phyloP scores from a whole-genome alignment of 2,113 vertebrate genomes.

The Hippocampus mohnikei region DNA sequence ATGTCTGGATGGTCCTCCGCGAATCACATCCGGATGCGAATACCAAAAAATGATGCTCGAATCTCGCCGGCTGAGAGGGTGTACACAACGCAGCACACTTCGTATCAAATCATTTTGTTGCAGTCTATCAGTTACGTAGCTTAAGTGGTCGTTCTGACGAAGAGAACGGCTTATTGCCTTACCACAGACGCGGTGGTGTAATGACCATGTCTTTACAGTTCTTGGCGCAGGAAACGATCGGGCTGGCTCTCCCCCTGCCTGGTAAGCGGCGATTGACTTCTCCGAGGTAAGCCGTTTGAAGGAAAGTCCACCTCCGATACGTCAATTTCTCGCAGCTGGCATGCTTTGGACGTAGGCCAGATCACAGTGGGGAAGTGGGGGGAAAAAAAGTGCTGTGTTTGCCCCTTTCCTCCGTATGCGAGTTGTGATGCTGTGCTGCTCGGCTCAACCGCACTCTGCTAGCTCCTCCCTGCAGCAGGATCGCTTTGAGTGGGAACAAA shows the following conservation, averaged over 20 bases:
- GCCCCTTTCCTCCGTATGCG: conserved; percentile 67
- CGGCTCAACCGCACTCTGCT: conserved; percentile 53
- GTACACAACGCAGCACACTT: not conserved
- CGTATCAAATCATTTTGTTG: not conserved
- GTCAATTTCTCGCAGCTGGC: not conserved
- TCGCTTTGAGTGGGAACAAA: conserved; percentile 57
- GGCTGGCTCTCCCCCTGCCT: conserved; percentile 51
- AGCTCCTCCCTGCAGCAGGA: conserved; percentile 79
- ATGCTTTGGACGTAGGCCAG: not conserved
- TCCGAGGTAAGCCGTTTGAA: conserved; percentile 29
- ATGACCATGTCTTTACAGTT: conserved; percentile 63
- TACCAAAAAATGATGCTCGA: conserved; percentile 26
- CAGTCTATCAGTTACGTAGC: not conserved
- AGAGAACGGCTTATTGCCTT: conserved; percentile 30
- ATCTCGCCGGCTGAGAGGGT: not conserved
- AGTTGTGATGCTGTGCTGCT: conserved; percentile 64
- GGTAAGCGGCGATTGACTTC: conserved; percentile 28
- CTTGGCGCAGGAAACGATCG: conserved; percentile 74
- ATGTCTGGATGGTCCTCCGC: conserved; percentile 52
- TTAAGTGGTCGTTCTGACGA: not conserved
- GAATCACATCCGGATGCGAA: conserved; percentile 52
- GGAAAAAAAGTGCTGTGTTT: conserved; percentile 63
- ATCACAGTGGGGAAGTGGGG: conserved; percentile 35
- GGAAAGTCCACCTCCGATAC: conserved; percentile 13
- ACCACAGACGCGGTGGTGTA: conserved; percentile 61